phyloP scores from a whole-genome alignment of 2,113 vertebrate species.

The Neolamprologus ventralis region DNA sequence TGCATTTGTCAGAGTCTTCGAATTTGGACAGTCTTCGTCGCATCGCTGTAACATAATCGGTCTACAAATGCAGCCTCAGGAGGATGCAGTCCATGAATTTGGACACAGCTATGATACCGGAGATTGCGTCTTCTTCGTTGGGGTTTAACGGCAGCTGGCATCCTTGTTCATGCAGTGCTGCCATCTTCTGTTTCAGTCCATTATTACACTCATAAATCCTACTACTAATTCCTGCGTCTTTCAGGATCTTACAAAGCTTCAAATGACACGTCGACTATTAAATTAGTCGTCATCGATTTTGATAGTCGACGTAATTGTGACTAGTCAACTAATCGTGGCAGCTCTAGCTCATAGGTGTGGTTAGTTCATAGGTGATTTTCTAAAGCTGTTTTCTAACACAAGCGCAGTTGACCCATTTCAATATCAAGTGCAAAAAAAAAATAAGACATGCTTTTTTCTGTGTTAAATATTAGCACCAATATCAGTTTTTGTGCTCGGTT shows the following conservation, averaged over 20 bases:
- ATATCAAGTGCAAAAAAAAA: background rate
- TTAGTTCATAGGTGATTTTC: background rate
- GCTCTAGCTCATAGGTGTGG: background rate
- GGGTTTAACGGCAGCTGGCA: background rate
- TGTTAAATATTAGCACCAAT: background rate
- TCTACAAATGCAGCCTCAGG: background rate
- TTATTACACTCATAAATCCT: background rate
- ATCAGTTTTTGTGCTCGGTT: background rate
- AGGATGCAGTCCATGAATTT: background rate
- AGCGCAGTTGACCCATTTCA: background rate
- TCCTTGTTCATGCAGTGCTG: background rate
- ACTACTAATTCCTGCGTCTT: background rate
- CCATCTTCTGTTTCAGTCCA: background rate
- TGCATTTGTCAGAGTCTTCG: background rate
- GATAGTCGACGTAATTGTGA: background rate
- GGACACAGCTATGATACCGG: background rate
- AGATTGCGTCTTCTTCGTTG: background rate
- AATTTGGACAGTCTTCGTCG: background rate
- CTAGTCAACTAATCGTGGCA: background rate
- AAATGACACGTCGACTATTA: background rate
- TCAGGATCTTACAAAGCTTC: background rate
- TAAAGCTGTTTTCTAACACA: background rate
- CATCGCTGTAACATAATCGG: background rate
- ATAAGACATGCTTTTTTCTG: background rate
- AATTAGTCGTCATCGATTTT: background rate